phyloP scores from a whole-genome alignment of 2,113 vertebrate species.

The Stomatorhinus ivindoensis region DNA sequence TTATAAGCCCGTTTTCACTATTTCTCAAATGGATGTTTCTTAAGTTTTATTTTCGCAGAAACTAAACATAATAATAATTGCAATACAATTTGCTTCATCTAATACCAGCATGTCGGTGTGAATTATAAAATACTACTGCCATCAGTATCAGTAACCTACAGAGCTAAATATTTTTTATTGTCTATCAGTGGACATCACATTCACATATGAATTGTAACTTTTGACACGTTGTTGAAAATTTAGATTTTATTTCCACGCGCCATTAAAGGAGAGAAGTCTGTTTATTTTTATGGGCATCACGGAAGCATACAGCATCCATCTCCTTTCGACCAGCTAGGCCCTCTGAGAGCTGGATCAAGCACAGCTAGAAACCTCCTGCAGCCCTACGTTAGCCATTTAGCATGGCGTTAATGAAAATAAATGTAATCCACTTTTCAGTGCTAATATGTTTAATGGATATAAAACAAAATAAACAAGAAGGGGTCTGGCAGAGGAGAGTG shows the following conservation, averaged over 20 bases:
- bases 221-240: background rate
- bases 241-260: background rate
- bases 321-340: background rate
- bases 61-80: background rate
- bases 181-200: background rate
- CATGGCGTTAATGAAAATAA: conserved; percentile 54
- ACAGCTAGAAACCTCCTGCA: background rate
- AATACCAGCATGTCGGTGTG: background rate
- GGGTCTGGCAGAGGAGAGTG: conserved; percentile 20
- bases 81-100: background rate
- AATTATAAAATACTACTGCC: background rate
- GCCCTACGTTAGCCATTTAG: background rate
- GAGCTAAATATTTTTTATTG: background rate
- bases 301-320: background rate
- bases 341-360: conserved; percentile 9
- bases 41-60: background rate
- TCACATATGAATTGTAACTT: background rate
- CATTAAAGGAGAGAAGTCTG: background rate
- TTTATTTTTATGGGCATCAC: background rate
- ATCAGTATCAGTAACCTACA: background rate
- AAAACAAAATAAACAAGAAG: conserved; percentile 35
- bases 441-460: conserved; percentile 50
- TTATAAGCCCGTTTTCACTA: background rate
- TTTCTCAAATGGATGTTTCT: background rate
- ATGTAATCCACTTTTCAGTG: conserved; percentile 40